phyloP scores from a whole-genome alignment of 1,140 invertebrate species.

The Anoplolepis gracilipes region DNA sequence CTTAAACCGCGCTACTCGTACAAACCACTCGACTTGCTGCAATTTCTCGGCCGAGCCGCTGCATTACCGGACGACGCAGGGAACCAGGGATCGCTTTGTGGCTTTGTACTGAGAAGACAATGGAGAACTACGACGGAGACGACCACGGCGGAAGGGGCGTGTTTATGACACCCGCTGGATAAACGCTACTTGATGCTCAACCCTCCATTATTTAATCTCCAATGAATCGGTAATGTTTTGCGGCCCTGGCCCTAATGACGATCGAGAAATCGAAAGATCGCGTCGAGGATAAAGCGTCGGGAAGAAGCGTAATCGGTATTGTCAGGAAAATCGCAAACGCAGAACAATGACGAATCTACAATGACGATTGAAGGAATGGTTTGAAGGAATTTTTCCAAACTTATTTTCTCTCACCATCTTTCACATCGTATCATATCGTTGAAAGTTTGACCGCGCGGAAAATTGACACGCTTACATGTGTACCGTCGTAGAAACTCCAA shows the following conservation, averaged over 20 bases:
- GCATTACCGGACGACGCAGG: slow-evolving; percentile 23
- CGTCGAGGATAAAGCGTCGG: no score
- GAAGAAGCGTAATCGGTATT: no score
- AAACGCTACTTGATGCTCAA: slow-evolving; percentile 77
- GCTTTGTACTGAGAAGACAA: slow-evolving; percentile 81
- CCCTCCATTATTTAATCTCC: slow-evolving; percentile 70
- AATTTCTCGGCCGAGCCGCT: slow-evolving; percentile 69
- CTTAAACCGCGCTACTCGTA: slow-evolving; percentile 66
- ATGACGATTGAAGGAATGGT: no score
- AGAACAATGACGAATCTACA: not conserved
- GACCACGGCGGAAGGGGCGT: slow-evolving; percentile 73
- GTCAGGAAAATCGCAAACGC: not conserved
- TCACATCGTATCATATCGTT: no score
- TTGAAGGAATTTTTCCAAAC: not conserved
- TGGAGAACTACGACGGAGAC: slow-evolving; percentile 71
- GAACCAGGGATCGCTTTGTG: slow-evolving; percentile 77
- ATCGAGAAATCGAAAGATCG: not conserved
- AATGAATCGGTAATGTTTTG: slow-evolving; percentile 78
- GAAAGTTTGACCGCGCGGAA: slow-evolving; percentile 18
- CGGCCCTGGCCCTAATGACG: not conserved
- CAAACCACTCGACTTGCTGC: slow-evolving; percentile 73
- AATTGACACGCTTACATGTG: not conserved
- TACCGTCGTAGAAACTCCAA: not conserved
- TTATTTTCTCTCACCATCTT: no score
- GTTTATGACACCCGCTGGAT: slow-evolving; percentile 84